A percentile compares a stretch with the other conserved stretches of the same genome.
Conservation (phyloP, 1,140 invertebrate genomes). For the Whitmania pigra region DNA sequence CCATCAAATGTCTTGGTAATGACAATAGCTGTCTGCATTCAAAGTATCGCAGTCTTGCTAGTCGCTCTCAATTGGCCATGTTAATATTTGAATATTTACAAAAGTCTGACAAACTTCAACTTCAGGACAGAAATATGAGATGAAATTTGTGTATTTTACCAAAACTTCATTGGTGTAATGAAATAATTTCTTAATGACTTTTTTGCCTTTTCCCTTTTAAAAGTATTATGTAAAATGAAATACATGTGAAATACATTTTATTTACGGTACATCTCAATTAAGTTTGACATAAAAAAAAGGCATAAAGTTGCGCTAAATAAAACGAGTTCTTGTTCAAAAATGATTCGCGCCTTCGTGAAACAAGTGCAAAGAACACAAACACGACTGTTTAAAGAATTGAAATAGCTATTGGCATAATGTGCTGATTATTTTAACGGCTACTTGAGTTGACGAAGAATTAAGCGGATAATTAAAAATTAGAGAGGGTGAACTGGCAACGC, state of each 20-base stretch:
- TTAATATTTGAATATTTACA: slow-evolving; percentile 35
- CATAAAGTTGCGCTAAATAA: no score
- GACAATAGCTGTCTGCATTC: slow-evolving; percentile 35
- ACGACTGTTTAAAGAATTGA: not conserved
- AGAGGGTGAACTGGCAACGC: not conserved
- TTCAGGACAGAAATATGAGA: not conserved
- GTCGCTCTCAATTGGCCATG: slow-evolving; percentile 39
- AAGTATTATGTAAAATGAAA: no score
- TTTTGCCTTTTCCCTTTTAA: no score
- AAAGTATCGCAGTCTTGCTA: slow-evolving; percentile 35
- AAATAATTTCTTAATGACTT: no score
- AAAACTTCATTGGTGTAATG: no score
- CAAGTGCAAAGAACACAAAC: not conserved
- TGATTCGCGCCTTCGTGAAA: not conserved
- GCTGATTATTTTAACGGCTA: not conserved
- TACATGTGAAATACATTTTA: no score
- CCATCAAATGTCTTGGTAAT: slow-evolving; percentile 35
- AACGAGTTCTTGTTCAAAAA: no score
- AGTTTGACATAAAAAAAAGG: no score
- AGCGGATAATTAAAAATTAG: not conserved
- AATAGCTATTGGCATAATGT: slow-evolving; percentile 1
- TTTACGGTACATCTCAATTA: no score
- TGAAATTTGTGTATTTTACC: no score
- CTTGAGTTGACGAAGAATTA: not conserved
- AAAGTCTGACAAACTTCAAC: slow-evolving; percentile 25